Evolutionary conservation across 2,113 vertebrate genomes (phyloP).

Genomic region (Miniopterus natalensis): DNA sequence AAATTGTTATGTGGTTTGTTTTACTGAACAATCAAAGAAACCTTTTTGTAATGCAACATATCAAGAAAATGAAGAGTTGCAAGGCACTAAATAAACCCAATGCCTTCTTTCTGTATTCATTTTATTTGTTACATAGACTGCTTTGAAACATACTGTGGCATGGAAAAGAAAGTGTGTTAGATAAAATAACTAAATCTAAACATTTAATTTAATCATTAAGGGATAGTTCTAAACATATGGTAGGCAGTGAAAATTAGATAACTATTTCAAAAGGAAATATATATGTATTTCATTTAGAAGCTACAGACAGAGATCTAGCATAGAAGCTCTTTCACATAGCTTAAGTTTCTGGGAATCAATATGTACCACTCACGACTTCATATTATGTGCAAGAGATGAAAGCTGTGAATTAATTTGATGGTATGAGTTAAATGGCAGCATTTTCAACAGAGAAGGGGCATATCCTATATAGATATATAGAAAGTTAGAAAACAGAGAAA

Average conservation of each 20-base stretch:
- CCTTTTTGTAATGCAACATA: constrained; percentile 62
- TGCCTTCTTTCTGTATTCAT: constrained; percentile 54
- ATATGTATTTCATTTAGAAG: neutral
- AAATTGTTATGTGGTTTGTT: constrained; percentile 70
- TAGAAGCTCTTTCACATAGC: neutral
- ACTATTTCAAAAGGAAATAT: neutral
- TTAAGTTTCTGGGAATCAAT: neutral
- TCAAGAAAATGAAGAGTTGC: constrained; percentile 52
- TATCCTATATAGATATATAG: neutral
- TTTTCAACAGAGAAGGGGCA: neutral
- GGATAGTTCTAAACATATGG: neutral
- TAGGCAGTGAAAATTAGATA: neutral
- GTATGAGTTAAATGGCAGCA: neutral
- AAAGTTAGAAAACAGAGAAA: neutral
- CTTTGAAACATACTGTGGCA: neutral
- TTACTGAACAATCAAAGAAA: constrained; percentile 69
- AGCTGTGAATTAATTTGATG: constrained; percentile 51
- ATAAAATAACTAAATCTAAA: neutral
- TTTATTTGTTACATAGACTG: neutral
- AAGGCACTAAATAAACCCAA: neutral
- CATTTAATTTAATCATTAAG: neutral
- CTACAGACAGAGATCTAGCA: neutral
- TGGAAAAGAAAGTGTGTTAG: neutral
- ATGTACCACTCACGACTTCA: neutral
- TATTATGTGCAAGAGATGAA: neutral